Conservation (phyloP, 2,888 invertebrate species). For the Andrena praecox region DNA sequence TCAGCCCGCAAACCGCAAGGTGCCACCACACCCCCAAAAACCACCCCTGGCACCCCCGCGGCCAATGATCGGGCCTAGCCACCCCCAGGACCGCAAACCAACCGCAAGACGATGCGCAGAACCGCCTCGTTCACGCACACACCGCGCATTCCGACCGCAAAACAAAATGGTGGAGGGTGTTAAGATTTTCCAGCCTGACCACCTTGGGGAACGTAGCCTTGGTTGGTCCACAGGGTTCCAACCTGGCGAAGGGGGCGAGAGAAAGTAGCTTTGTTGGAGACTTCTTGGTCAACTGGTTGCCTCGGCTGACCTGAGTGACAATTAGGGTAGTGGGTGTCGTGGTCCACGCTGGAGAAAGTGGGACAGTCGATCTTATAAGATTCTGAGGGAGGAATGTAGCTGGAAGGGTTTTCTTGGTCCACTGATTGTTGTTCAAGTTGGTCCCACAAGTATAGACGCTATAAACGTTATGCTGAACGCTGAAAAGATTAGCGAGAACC, state of each 20-base stretch:
- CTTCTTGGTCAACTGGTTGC: neutral
- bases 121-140: conserved; percentile 75
- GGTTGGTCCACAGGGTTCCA: neutral
- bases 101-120: conserved; percentile 85
- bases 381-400: neutral
- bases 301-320: neutral
- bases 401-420: neutral
- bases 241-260: neutral
- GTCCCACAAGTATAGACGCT: too few relatives aligned
- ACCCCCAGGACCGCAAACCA: conserved; percentile 84
- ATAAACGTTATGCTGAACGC: too few relatives aligned
- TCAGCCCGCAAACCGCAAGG: conserved; percentile 85
- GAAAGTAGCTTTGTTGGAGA: neutral
- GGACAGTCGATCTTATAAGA: neutral
- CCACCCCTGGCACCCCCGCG: conserved; percentile 83
- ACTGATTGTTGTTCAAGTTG: neutral
- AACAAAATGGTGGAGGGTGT: conserved; percentile 83
- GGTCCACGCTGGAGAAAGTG: neutral
- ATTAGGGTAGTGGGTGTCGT: neutral
- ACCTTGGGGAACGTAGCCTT: neutral
- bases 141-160: conserved; percentile 81
- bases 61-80: conserved; percentile 85
- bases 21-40: conserved; percentile 84
- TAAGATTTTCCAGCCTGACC: conserved; percentile 65
- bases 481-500: too few relatives aligned